A percentile compares a stretch with the other conserved stretches of the same genome.
phyloP scores from a whole-genome alignment of 1,140 invertebrate genomes.

The Eubasilissa regina region DNA sequence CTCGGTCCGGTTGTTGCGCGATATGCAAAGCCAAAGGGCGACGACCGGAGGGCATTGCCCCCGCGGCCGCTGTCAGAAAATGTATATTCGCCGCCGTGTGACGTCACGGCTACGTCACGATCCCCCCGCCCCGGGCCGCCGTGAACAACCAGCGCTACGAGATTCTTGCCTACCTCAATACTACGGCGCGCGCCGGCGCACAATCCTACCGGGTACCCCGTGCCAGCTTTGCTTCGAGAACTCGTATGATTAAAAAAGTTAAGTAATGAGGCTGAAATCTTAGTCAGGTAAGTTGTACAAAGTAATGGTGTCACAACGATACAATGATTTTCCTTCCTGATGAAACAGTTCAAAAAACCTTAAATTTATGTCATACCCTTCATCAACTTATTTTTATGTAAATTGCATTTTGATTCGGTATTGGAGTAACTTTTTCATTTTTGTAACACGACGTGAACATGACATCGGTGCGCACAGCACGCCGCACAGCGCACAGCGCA shows the following conservation, averaged over 20 bases:
- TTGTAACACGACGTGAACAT: no score
- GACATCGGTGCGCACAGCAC: no score
- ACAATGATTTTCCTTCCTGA: no score
- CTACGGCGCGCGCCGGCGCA: conserved; percentile 40
- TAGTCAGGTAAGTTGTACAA: no score
- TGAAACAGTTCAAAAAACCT: no score
- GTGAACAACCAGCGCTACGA: conserved; percentile 1
- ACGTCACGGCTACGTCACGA: conserved; percentile 51
- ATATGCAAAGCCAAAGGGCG: conserved; percentile 59
- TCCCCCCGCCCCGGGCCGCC: conserved; percentile 13
- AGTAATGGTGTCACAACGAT: no score
- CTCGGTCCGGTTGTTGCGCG: conserved; percentile 42
- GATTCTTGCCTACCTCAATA: conserved; percentile 45
- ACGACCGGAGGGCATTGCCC: conserved; percentile 57
- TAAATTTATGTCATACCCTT: no score
- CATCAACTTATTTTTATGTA: no score
- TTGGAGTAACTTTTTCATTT: no score
- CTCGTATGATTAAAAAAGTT: background rate
- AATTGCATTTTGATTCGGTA: no score
- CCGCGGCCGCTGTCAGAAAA: conserved; percentile 50
- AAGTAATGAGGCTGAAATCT: background rate
- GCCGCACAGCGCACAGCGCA: no score
- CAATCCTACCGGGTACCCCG: conserved; percentile 4
- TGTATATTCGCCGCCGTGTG: conserved; percentile 44
- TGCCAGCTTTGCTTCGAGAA: background rate